phyloP scores from a whole-genome alignment of 2,113 vertebrate species.

The Oreamnos americanus region DNA sequence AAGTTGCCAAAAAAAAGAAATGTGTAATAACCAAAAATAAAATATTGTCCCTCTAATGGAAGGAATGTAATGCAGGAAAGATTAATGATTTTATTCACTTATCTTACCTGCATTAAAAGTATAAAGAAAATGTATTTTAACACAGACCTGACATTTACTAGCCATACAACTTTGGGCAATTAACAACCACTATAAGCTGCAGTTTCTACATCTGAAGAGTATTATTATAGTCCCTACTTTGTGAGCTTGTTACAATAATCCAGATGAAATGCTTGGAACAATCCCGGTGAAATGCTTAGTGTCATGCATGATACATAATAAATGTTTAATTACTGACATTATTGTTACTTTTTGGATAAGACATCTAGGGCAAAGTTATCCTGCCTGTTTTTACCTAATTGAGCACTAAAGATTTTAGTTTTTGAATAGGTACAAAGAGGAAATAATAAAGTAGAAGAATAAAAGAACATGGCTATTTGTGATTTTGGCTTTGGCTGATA shows the following conservation, averaged over 20 bases:
- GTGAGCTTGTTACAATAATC: neutral
- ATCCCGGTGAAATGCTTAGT: neutral
- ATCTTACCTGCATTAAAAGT: neutral
- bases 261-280: neutral
- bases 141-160: neutral
- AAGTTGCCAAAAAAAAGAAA: neutral
- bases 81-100: neutral
- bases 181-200: neutral
- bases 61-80: neutral
- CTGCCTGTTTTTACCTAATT: neutral
- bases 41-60: neutral
- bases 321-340: neutral
- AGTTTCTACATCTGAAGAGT: neutral
- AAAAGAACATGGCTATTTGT: neutral
- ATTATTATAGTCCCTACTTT: neutral
- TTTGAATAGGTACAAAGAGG: neutral
- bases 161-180: neutral
- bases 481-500: neutral
- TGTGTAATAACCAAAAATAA: neutral
- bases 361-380: neutral
- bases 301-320: neutral
- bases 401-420: neutral
- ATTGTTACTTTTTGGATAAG: neutral
- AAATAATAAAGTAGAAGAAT: neutral
- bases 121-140: neutral